Evolutionary conservation across 2,113 vertebrate genomes (phyloP).

Genomic region (Crotophaga sulcirostris): DNA sequence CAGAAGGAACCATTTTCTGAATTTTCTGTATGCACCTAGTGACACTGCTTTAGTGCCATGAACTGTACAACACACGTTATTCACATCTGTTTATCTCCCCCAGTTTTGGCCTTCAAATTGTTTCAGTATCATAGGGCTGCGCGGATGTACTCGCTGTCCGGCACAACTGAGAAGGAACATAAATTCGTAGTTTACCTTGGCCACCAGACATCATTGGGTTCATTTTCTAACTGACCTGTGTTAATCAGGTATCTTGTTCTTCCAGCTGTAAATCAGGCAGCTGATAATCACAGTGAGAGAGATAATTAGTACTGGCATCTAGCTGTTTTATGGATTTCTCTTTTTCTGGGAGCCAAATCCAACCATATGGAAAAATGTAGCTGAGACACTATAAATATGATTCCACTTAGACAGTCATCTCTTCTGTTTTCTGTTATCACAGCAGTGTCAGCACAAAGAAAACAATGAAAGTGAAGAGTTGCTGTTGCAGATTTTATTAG

Average conservation of each 20-base stretch:
- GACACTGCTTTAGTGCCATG: background rate
- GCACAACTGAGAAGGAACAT: background rate
- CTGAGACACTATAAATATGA: conserved; percentile 22
- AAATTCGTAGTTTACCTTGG: conserved; percentile 61
- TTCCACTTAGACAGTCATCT: conserved; percentile 3
- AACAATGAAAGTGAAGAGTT: conserved; percentile 63
- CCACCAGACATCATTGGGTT: background rate
- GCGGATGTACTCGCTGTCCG: background rate
- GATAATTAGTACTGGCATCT: conserved; percentile 56
- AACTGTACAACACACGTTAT: background rate
- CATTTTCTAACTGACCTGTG: background rate
- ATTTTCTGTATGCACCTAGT: background rate
- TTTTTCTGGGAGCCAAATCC: conserved; percentile 32
- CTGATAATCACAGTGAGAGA: conserved; percentile 38
- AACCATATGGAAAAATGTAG: conserved; percentile 54
- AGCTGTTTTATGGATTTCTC: conserved; percentile 43
- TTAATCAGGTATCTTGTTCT: conserved; percentile 15
- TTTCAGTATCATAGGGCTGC: background rate
- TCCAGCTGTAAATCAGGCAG: conserved; percentile 58
- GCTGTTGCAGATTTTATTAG: conserved; percentile 37
- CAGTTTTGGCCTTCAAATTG: conserved; percentile 40
- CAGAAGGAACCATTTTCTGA: background rate
- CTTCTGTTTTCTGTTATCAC: conserved; percentile 45
- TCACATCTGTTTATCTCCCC: conserved; percentile 19
- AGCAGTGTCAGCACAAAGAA: conserved; percentile 46